phyloP scores from a whole-genome alignment of 2,888 invertebrate genomes.

The Drosophila borborema region DNA sequence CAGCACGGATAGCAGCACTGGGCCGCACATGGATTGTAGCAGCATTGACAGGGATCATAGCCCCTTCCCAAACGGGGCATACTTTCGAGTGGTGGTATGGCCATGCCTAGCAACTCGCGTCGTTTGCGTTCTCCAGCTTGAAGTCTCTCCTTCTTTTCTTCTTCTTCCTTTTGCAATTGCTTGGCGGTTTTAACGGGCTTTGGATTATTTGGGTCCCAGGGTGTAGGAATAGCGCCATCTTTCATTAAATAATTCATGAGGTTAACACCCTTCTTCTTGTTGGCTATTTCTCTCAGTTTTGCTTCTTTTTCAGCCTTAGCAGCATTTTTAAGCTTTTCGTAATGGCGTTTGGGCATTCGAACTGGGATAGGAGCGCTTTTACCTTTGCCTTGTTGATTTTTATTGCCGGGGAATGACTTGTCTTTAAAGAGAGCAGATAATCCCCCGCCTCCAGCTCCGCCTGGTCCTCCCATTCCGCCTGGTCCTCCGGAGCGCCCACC shows the following conservation, averaged over 20 bases:
- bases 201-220: conserved; percentile 46
- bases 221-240: conserved; percentile 19
- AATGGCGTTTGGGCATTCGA: conserved; percentile 28
- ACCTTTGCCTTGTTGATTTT: not conserved
- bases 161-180: conserved; percentile 32
- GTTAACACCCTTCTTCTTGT: conserved; percentile 43
- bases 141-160: conserved; percentile 54
- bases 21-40: conserved; percentile 17
- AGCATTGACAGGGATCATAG: conserved; percentile 40
- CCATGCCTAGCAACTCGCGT: conserved; percentile 42
- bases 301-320: conserved; percentile 24
- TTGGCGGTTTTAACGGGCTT: not conserved
- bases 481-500: conserved; percentile 23
- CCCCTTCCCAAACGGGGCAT: conserved; percentile 70
- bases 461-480: not conserved
- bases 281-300: not conserved
- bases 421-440: not conserved
- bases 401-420: conserved; percentile 29
- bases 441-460: not conserved
- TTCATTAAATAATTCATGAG: conserved; percentile 57
- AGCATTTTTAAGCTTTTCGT: conserved; percentile 11
- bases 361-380: conserved; percentile 39
- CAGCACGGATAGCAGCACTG: conserved; percentile 25
- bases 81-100: conserved; percentile 63
- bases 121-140: conserved; percentile 47